These are phyloP conservation scores for Phylloscopus whistleri DNA, from an alignment of 2,113 vertebrate species.

Conservation along the genomic window DNA sequence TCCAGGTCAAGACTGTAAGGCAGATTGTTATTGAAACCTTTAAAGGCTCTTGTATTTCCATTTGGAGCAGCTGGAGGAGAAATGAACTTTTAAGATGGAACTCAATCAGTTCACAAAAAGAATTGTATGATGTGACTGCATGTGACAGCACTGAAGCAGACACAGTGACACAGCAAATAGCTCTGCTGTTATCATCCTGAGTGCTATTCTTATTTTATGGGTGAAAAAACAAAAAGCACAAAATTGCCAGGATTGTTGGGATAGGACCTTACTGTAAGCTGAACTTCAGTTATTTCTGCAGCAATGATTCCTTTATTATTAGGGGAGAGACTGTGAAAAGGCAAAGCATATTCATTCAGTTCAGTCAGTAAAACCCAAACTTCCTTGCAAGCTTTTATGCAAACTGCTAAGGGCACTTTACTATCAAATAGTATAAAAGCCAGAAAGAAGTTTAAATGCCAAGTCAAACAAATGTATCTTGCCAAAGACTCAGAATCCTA, in stretches of 20 bases:
- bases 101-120: not conserved
- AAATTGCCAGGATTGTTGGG: not conserved
- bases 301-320: not conserved
- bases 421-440: conserved; percentile 28
- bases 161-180: not conserved
- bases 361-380: not conserved
- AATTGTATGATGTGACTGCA: not conserved
- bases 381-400: not conserved
- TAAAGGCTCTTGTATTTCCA: not conserved
- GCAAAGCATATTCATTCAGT: not conserved
- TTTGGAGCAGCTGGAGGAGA: not conserved
- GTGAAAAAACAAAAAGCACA: not conserved
- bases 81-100: conserved; percentile 34
- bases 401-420: not conserved
- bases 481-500: conserved; percentile 19
- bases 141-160: not conserved
- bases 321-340: not conserved
- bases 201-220: not conserved
- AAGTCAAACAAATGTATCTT: conserved; percentile 40
- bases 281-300: not conserved
- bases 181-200: not conserved
- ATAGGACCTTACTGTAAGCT: not conserved
- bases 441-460: conserved; percentile 12
- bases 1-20: conserved; percentile 8
- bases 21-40: not conserved